Percentiles rank a stretch among this genome's conserved stretches.
Evolutionary conservation across 2,888 invertebrate species (phyloP).

Genomic region (Atethmia centrago): DNA sequence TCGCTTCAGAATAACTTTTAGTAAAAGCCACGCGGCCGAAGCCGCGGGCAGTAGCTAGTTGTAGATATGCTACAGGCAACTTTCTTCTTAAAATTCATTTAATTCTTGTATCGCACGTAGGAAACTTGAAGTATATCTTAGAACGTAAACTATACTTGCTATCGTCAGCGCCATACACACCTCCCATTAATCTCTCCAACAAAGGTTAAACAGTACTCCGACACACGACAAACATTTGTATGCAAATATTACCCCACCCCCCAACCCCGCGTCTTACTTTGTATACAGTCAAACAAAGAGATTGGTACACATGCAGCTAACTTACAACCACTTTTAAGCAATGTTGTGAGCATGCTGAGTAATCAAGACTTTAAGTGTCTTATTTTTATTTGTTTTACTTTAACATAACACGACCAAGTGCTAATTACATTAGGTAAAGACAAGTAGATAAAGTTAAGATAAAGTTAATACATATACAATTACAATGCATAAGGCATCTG

Average conservation of each 20-base stretch:
- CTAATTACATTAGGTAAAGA: not conserved
- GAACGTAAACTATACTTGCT: slow-evolving; percentile 17
- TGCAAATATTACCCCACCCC: slow-evolving; percentile 56
- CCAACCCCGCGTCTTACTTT: slow-evolving; percentile 19
- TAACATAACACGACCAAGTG: not conserved
- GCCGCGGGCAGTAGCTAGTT: too few relatives aligned
- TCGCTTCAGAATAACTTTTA: too few relatives aligned
- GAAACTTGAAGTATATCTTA: slow-evolving; percentile 11
- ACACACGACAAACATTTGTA: slow-evolving; percentile 63
- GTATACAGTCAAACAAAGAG: slow-evolving; percentile 1
- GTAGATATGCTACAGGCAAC: not conserved
- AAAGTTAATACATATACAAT: not conserved
- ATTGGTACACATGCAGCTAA: not conserved
- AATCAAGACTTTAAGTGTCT: not conserved
- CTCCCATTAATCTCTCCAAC: slow-evolving; percentile 51
- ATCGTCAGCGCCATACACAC: slow-evolving; percentile 19
- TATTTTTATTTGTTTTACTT: not conserved
- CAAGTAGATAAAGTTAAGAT: not conserved
- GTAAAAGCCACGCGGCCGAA: too few relatives aligned
- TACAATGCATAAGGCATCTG: not conserved
- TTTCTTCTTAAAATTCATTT: not conserved
- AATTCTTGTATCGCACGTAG: not conserved
- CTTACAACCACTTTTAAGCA: not conserved
- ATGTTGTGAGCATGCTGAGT: not conserved
- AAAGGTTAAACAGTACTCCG: slow-evolving; percentile 54